Conservation (phyloP, 2,888 invertebrate species). For the Drosophila aldrichi region DNA sequence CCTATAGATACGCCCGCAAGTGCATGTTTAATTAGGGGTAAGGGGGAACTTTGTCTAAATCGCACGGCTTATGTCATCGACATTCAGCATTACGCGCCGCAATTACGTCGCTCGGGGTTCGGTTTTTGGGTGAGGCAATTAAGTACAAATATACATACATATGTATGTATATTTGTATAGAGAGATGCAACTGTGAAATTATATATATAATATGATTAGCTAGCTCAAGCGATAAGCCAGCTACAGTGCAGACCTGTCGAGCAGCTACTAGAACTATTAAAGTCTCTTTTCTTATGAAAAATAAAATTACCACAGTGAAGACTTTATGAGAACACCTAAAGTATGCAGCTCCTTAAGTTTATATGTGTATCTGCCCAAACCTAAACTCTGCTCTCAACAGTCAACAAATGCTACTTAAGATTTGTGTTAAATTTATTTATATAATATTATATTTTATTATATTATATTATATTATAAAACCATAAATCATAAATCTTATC, state of each 20-base stretch:
- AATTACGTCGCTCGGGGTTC: conserved; percentile 46
- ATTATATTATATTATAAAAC: neutral
- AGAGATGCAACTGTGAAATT: conserved; percentile 23
- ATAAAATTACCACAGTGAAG: neutral
- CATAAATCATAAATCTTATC: neutral
- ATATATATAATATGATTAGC: conserved; percentile 10
- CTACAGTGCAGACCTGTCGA: neutral
- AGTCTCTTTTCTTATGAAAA: neutral
- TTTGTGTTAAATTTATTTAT: neutral
- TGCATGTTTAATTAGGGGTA: conserved; percentile 1
- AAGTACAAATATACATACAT: neutral
- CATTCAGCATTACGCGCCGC: conserved; percentile 20
- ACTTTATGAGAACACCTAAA: neutral
- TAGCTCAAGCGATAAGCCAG: neutral
- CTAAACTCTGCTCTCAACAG: too few relatives aligned
- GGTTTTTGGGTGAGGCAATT: conserved; percentile 48
- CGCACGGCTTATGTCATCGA: conserved; percentile 50
- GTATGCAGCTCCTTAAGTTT: neutral
- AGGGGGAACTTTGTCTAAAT: conserved; percentile 15
- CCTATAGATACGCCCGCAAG: conserved; percentile 5
- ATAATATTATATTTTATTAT: neutral
- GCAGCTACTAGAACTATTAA: neutral
- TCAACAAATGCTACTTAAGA: too few relatives aligned
- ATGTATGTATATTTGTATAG: neutral
- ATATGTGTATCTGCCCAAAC: too few relatives aligned